Evolutionary conservation across 2,888 invertebrate genomes (phyloP), one percentile per base, ranked within the genome.

Genomic region (Athalia circularis): DNA sequence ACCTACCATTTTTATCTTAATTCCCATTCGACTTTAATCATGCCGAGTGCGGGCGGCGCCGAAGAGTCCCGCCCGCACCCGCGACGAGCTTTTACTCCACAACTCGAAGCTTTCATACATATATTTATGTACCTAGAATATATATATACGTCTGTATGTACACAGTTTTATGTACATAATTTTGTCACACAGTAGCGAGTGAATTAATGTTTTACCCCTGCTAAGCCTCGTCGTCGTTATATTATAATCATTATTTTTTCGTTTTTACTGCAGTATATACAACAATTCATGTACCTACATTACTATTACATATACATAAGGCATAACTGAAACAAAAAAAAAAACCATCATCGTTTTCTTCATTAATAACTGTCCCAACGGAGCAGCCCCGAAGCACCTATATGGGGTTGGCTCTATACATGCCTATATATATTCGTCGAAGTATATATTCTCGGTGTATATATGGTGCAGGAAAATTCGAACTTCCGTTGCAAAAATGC

Each of bases 311-410:
- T 13, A 50, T 11, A 45, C 43, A n/a, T 7, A 77, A 7, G 15
- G 62, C 45, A 8, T 11, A 72, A 77, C 48, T 50, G 43, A 67
- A 62, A 29, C 29, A 29, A 74, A 65, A 45, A 47, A n/a, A 65
- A 50, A 67, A 45, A 13, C 45, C 29, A 67, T 77, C 77, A 57
- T 65, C 77, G 65, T 77, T 64, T 65, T 81, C 82, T 86, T 87
- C 86, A 88, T 88, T 88, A 88, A 88, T 88, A 88, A 86, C 86
- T 82, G 82, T 82, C 81, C 80, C 79, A 80, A 78, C 83, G 82
- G 84, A 29, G 29, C 13, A 65, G 5, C 29, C 0, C 29, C 29
- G 29, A 29, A 29, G 29, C 1, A 29, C 29, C 13, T 5, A 84
- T 86, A 85, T 85, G 84, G 84, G 86, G 86, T 11, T 4, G 3